These are phyloP conservation scores for Sisyra terminalis DNA, from an alignment of 2,888 invertebrate species.

Conservation along the genomic window DNA sequence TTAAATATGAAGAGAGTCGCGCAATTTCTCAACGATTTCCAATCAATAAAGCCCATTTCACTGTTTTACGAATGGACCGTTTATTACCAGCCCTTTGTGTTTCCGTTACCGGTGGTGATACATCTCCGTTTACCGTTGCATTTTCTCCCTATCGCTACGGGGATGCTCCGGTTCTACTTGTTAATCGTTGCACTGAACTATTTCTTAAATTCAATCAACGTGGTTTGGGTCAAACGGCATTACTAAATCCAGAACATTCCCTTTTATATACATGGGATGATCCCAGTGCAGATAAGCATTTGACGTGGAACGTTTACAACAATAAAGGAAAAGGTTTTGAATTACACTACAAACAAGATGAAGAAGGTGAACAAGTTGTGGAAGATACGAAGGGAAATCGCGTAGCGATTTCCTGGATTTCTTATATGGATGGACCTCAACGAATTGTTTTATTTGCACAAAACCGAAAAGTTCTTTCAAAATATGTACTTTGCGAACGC, in stretches of 20 bases:
- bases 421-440: conserved; percentile 59
- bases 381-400: conserved; percentile 13
- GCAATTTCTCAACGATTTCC: conserved; percentile 62
- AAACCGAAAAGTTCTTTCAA: conserved; percentile 34
- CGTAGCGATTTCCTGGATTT: conserved; percentile 65
- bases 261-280: conserved; percentile 77
- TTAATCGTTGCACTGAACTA: conserved; percentile 69
- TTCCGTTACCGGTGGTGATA: conserved; percentile 55
- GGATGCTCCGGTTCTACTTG: conserved; percentile 66
- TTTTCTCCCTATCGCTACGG: conserved; percentile 60
- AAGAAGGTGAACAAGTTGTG: conserved; percentile 34
- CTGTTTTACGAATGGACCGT: conserved; percentile 60
- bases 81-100: conserved; percentile 44
- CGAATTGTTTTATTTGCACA: conserved; percentile 59
- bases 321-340: conserved; percentile 55
- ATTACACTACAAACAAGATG: conserved; percentile 54
- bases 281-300: conserved; percentile 49
- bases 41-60: conserved; percentile 48
- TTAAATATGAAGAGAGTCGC: conserved; percentile 60
- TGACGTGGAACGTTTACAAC: conserved; percentile 72
- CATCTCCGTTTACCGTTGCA: conserved; percentile 54
- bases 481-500: conserved; percentile 28
- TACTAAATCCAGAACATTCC: conserved; percentile 59
- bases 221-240: conserved; percentile 43
- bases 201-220: conserved; percentile 64